A percentile compares a stretch with the other conserved stretches of the same genome.
These are phyloP conservation scores for Ephialtes manifestator DNA, from an alignment of 2,888 invertebrate species.

Conservation along the genomic window DNA sequence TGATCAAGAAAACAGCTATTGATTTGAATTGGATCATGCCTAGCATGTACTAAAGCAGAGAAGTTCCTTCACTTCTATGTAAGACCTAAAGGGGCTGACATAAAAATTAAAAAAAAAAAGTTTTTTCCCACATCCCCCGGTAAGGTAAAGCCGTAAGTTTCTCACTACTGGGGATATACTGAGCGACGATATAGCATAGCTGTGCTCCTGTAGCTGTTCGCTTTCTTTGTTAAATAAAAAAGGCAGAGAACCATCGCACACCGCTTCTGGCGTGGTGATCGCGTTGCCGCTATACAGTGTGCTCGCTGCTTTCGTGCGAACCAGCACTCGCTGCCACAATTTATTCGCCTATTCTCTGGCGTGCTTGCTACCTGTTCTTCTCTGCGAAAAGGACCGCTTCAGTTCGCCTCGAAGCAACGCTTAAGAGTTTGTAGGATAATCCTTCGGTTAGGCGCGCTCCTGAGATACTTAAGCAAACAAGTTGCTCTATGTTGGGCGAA, in stretches of 20 bases:
- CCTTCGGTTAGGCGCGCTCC: conserved; percentile 58
- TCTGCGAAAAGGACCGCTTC: conserved; percentile 32
- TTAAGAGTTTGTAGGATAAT: conserved; percentile 60
- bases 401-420: conserved; percentile 22
- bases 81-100: conserved; percentile 27
- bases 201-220: conserved; percentile 31
- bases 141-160: conserved; percentile 59
- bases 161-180: conserved; percentile 42
- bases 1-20: neutral
- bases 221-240: conserved; percentile 21
- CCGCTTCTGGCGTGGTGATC: conserved; percentile 33
- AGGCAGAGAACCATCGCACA: conserved; percentile 54
- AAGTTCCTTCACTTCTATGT: conserved; percentile 8
- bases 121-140: conserved; percentile 56
- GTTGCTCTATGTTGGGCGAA: conserved; percentile 44
- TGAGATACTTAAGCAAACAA: conserved; percentile 62
- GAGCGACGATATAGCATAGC: conserved; percentile 2
- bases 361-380: conserved; percentile 61
- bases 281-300: conserved; percentile 38
- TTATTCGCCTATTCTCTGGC: conserved; percentile 71
- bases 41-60: neutral
- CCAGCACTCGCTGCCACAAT: conserved; percentile 64
- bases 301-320: conserved; percentile 69
- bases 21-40: neutral
- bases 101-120: conserved; percentile 42